Percentiles rank a stretch among this genome's conserved stretches.
phyloP scores from a whole-genome alignment of 1,140 invertebrate species.

The Leptopilina clavipes region DNA sequence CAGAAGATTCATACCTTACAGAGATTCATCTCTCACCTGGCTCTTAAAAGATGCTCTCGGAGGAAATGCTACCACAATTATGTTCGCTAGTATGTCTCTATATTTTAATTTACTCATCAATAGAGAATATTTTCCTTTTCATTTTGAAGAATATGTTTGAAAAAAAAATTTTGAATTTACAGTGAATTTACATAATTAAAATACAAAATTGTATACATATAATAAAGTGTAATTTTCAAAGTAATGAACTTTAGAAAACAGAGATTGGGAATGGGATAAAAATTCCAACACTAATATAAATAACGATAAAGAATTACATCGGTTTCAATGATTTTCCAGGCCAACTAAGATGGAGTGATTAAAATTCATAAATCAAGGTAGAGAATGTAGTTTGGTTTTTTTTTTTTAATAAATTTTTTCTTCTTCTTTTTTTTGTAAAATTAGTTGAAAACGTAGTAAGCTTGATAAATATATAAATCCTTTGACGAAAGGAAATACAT shows the following conservation, averaged over 20 bases:
- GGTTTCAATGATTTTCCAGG: constrained; percentile 67
- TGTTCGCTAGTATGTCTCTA: constrained; percentile 78
- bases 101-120: neutral
- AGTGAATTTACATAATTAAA: too few relatives aligned
- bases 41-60: constrained; percentile 81
- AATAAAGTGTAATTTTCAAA: too few relatives aligned
- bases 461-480: constrained; percentile 44
- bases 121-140: constrained; percentile 2
- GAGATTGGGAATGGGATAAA: too few relatives aligned
- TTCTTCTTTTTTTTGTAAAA: constrained; percentile 57
- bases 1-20: constrained; percentile 81
- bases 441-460: constrained; percentile 58
- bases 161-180: too few relatives aligned
- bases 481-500: neutral
- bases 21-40: constrained; percentile 86
- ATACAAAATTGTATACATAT: too few relatives aligned
- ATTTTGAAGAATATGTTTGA: too few relatives aligned
- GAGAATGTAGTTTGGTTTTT: constrained; percentile 43
- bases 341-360: constrained; percentile 62
- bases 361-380: constrained; percentile 64
- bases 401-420: too few relatives aligned
- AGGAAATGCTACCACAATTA: constrained; percentile 80
- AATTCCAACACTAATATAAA: too few relatives aligned
- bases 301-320: constrained; percentile 48
- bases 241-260: too few relatives aligned